A percentile compares a stretch with the other conserved stretches of the same genome.
phyloP scores from a whole-genome alignment of 1,140 invertebrate genomes.

The Sminthurinus signatus region DNA sequence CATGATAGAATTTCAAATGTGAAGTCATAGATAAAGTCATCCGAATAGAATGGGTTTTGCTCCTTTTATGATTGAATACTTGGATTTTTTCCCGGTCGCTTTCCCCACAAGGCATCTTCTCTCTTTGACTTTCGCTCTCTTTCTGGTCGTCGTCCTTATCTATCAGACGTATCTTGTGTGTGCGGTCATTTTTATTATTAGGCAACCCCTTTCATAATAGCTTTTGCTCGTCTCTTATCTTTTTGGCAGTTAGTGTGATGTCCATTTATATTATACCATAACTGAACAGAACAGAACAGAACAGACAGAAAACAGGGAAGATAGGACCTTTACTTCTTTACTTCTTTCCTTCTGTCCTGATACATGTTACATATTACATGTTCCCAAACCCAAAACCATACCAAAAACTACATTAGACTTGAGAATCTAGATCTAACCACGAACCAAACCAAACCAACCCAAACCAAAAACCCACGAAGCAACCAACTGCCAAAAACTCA shows the following conservation, averaged over 20 bases:
- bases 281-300: background rate
- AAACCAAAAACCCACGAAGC: too few species aligned
- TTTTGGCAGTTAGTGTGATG: conserved; percentile 42
- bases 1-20: conserved; percentile 42
- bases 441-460: too few species aligned
- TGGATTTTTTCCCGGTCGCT: conserved; percentile 37
- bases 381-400: too few species aligned
- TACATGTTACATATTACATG: too few species aligned
- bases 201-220: conserved; percentile 38
- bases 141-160: conserved; percentile 25
- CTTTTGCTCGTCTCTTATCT: conserved; percentile 37
- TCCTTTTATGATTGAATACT: conserved; percentile 41
- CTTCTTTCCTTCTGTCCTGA: background rate
- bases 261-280: conserved; percentile 27
- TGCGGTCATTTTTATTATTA: conserved; percentile 41
- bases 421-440: too few species aligned
- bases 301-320: background rate
- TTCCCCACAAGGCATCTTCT: conserved; percentile 19
- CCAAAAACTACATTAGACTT: background rate
- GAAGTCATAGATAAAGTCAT: conserved; percentile 38
- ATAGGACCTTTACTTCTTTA: conserved; percentile 1
- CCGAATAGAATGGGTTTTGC: conserved; percentile 26
- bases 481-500: too few species aligned
- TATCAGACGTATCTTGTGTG: conserved; percentile 22
- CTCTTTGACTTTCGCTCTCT: conserved; percentile 32